phyloP scores from a whole-genome alignment of 2,888 invertebrate species.

The Ernsta delagoae region DNA sequence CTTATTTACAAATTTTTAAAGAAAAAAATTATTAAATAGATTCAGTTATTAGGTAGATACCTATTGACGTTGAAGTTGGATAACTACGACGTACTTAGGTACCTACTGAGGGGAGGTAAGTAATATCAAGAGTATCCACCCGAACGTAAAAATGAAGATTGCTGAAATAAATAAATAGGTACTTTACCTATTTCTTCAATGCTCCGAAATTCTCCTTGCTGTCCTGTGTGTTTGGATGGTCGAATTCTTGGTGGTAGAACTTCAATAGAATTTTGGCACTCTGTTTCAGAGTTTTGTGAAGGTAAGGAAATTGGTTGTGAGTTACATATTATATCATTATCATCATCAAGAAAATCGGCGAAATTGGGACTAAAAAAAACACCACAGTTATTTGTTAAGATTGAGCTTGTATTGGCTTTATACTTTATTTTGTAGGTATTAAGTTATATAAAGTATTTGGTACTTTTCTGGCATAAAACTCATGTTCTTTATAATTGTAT shows the following conservation, averaged over 20 bases:
- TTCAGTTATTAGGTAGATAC: too few relatives aligned
- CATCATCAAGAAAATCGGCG: constrained; percentile 68
- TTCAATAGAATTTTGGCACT: neutral
- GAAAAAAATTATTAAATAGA: too few relatives aligned
- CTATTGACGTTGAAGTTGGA: too few relatives aligned
- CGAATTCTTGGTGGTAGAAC: constrained; percentile 40
- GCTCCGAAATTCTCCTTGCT: constrained; percentile 67
- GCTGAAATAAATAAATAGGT: too few relatives aligned
- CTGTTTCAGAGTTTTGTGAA: constrained; percentile 41
- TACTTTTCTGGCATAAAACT: constrained; percentile 29
- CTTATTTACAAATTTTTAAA: too few relatives aligned
- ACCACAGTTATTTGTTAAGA: neutral
- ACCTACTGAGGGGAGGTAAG: too few relatives aligned
- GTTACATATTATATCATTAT: constrained; percentile 49
- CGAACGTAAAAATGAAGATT: too few relatives aligned
- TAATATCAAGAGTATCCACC: too few relatives aligned
- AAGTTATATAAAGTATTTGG: too few relatives aligned
- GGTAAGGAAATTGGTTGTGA: constrained; percentile 73
- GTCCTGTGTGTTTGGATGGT: constrained; percentile 65
- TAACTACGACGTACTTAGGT: too few relatives aligned
- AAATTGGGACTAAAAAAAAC: constrained; percentile 58
- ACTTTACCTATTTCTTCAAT: constrained; percentile 63
- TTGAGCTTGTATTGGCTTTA: too few relatives aligned
- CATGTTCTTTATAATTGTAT: constrained; percentile 1
- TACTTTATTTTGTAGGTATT: neutral